These are phyloP conservation scores for Epizoanthus scotinus DNA, from an alignment of 92 coral and sea anemone genomes.

Conservation along the genomic window DNA sequence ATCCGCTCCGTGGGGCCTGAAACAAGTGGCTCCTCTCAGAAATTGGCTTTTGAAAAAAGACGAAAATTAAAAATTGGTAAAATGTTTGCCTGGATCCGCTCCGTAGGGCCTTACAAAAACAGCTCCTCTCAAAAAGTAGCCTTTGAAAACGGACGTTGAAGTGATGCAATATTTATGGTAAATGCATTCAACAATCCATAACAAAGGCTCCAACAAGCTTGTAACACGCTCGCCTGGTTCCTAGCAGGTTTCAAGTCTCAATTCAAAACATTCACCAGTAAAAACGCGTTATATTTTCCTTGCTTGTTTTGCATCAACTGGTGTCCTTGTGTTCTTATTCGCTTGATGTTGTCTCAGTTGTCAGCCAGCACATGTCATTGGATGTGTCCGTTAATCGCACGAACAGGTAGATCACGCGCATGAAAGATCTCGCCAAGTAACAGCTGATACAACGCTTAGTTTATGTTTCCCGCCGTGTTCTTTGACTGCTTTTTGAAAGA, in stretches of 20 bases:
- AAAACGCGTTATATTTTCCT: conserved; percentile 21
- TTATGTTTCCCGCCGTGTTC: background rate
- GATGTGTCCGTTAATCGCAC: background rate
- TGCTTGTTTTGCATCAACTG: background rate
- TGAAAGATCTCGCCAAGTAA: background rate
- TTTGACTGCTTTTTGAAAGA: background rate
- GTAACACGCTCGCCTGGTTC: conserved; percentile 11
- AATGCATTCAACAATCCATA: background rate
- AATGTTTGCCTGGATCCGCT: too few relatives aligned
- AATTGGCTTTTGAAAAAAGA: background rate
- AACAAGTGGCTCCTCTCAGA: too few relatives aligned
- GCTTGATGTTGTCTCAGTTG: background rate
- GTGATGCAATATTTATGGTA: background rate
- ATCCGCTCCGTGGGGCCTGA: too few relatives aligned
- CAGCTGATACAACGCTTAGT: background rate
- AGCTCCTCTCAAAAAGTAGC: background rate
- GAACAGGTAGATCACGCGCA: background rate
- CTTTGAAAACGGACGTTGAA: background rate
- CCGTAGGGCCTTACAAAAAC: too few relatives aligned
- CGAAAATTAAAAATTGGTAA: too few relatives aligned
- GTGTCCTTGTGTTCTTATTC: conserved; percentile 3
- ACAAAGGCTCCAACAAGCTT: background rate
- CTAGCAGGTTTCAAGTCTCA: background rate
- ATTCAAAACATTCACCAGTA: conserved; percentile 1
- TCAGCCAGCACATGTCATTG: background rate